A percentile compares a stretch with the other conserved stretches of the same genome.
Evolutionary conservation across 2,888 invertebrate species (phyloP).

Genomic region (Galerucella pusilla): DNA sequence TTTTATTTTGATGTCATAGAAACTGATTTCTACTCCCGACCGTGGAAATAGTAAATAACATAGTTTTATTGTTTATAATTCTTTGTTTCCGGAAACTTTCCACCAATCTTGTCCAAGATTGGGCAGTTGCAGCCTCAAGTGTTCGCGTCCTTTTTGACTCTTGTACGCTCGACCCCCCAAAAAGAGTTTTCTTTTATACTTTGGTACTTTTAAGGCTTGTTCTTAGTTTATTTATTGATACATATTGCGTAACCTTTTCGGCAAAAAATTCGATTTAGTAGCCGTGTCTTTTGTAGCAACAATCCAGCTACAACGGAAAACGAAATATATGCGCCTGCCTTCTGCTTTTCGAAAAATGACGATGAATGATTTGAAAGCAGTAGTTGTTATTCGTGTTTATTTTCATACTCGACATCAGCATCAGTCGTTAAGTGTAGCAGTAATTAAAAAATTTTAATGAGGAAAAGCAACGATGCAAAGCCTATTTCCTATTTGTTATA

Average conservation of each 20-base stretch:
- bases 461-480: conserved; percentile 62
- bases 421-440: conserved; percentile 45
- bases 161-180: no score
- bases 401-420: conserved; percentile 21
- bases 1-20: no score
- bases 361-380: conserved; percentile 43
- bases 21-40: no score
- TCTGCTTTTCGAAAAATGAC: conserved; percentile 23
- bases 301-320: conserved; percentile 15
- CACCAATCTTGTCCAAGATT: no score
- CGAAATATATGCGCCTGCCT: conserved; percentile 6
- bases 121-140: no score
- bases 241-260: neutral
- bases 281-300: neutral
- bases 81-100: no score
- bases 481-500: conserved; percentile 43
- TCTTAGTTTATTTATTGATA: neutral
- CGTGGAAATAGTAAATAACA: no score
- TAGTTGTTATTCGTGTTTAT: conserved; percentile 39
- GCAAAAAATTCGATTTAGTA: neutral
- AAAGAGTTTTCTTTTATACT: no score
- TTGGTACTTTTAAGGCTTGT: neutral
- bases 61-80: no score
- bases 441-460: conserved; percentile 65
- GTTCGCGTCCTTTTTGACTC: no score